These are phyloP conservation scores for Schizopygopsis pylzovi DNA, from an alignment of 2,797 vertebrate genomes.

Conservation along the genomic window DNA sequence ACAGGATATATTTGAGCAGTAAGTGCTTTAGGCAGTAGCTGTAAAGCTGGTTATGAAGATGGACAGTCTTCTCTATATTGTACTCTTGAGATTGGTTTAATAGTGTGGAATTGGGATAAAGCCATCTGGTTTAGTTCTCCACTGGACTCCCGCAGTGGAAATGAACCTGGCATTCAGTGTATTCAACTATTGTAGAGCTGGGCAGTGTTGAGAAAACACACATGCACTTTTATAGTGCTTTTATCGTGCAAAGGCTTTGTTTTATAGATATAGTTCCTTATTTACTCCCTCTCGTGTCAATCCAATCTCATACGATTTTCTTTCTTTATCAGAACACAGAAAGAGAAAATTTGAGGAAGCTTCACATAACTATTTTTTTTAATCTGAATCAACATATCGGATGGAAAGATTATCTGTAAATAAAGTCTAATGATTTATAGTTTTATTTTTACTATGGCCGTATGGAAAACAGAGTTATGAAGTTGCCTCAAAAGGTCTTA, in stretches of 20 bases:
- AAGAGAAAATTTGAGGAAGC: neutral
- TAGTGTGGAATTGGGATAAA: conserved; percentile 47
- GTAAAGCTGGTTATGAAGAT: conserved; percentile 17
- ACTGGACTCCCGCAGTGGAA: conserved; percentile 53
- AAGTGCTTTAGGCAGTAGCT: neutral
- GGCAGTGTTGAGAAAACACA: conserved; percentile 56
- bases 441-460: neutral
- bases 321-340: neutral
- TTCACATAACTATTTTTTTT: neutral
- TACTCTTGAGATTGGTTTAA: conserved; percentile 4
- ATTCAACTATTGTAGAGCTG: conserved; percentile 69
- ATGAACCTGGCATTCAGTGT: conserved; percentile 65
- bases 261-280: neutral
- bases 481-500: neutral
- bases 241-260: neutral
- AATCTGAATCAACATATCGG: neutral
- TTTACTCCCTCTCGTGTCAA: neutral
- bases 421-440: neutral
- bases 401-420: conserved; percentile 3
- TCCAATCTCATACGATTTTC: neutral
- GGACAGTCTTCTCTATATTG: neutral
- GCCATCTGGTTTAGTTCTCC: conserved; percentile 70
- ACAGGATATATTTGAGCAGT: neutral
- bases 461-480: neutral
- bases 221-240: neutral